Evolutionary conservation across 1,140 invertebrate species (phyloP).

Genomic region (Megalopta genalis): DNA sequence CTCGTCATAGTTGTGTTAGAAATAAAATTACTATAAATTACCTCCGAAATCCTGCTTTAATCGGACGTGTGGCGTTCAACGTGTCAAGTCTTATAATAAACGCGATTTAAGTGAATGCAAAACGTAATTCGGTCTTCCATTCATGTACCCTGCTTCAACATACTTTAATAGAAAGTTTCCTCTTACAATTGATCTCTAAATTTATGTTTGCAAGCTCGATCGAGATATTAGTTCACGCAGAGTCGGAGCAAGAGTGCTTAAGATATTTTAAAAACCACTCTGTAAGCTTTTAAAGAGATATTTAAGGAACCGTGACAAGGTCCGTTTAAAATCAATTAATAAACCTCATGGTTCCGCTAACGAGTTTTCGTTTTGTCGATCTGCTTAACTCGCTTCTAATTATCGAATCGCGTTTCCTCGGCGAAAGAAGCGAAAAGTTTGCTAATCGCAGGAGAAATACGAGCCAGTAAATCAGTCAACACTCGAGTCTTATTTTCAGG

Average conservation of each 20-base stretch:
- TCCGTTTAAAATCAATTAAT: background rate
- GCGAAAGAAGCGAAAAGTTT: too few relatives aligned
- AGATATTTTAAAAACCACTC: too few relatives aligned
- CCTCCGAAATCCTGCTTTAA: too few relatives aligned
- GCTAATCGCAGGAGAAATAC: background rate
- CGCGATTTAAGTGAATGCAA: too few relatives aligned
- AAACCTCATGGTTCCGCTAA: background rate
- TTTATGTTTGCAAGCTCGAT: background rate
- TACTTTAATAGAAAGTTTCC: too few relatives aligned
- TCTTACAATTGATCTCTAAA: background rate
- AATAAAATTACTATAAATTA: too few relatives aligned
- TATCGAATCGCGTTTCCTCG: background rate
- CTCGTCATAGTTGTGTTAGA: too few relatives aligned
- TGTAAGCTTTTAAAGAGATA: background rate
- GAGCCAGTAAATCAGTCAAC: background rate
- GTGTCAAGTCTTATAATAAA: too few relatives aligned
- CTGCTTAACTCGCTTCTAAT: background rate
- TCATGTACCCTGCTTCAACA: too few relatives aligned
- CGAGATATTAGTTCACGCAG: background rate
- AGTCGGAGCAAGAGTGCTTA: background rate
- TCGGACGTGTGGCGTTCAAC: too few relatives aligned
- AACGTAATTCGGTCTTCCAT: too few relatives aligned
- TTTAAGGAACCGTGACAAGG: background rate
- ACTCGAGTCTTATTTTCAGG: conserved; percentile 23
- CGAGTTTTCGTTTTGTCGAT: background rate